Conservation (phyloP, 2,113 vertebrate species). For the Sakesphorus luctuosus region DNA sequence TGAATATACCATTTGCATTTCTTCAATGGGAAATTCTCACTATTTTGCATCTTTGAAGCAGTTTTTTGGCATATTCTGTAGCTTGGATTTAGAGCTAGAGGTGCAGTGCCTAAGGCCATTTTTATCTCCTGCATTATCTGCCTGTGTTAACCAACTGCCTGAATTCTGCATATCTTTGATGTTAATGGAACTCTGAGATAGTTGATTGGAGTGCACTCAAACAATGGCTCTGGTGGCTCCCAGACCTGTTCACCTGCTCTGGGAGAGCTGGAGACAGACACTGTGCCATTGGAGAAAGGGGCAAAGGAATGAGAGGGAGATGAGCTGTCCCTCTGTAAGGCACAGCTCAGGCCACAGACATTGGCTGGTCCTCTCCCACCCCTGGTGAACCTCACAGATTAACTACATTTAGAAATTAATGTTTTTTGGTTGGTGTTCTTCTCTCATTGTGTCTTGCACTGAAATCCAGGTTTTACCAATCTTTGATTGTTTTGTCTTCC, state of each 20-base stretch:
- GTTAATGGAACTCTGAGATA: not conserved
- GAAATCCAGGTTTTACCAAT: not conserved
- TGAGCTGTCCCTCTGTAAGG: not conserved
- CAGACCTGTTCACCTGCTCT: not conserved
- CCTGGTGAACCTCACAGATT: not conserved
- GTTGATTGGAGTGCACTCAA: not conserved
- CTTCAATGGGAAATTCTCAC: not conserved
- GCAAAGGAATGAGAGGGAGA: not conserved
- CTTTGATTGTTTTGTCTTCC: not conserved
- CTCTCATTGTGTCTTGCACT: not conserved
- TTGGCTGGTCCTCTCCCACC: not conserved
- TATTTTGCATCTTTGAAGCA: slow-evolving; percentile 11
- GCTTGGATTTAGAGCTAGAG: not conserved
- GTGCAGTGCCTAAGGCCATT: not conserved
- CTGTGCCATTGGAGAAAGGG: not conserved
- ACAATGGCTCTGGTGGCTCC: not conserved
- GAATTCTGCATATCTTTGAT: not conserved
- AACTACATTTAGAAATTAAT: not conserved
- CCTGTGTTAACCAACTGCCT: not conserved
- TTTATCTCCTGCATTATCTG: not conserved
- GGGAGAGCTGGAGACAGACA: not conserved
- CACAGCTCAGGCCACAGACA: not conserved
- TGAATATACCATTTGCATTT: not conserved
- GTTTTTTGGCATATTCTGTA: not conserved
- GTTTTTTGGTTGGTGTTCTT: not conserved